Base-by-base conservation (phyloP, 2,113 vertebrate species). In the Chiloscyllium plagiosum region DNA sequence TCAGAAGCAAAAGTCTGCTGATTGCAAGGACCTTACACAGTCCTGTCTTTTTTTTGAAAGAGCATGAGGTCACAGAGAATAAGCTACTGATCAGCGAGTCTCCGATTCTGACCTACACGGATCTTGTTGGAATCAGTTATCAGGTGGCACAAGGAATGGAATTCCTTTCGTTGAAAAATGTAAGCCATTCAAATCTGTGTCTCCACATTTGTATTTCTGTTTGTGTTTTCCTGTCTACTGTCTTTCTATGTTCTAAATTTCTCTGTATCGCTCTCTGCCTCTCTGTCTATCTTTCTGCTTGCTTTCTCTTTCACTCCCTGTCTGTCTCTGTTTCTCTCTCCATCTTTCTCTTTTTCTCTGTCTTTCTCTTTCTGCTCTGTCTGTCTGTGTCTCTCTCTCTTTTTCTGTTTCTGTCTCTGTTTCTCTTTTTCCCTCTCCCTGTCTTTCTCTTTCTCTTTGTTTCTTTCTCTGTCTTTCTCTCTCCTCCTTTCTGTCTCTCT, bases 141-240 rank as follows among this genome's bases (percentile, higher is more conserved):
- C 99, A 99, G 96, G 99, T 99, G 97, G 99, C 99, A 26, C 99
- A 99, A 52, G 99, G 99, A 96, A 99, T 99, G 99, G 99, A 99
- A 96, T 99, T 99, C 97, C 98, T 99, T 78, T 99, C 99, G 80
- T 99, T 99, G 72, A 99, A 99, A 98, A 99, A 99, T 0, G 99
- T 99, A 98, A 0, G 98, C 97, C 22, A 5, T 7, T 83, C 80
- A 42, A 20, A 13, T 47, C 15, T 70, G 37, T 70, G 65, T 69
- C 15, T 94, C 56, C 56, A 10, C 56, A 37, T 69, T 13, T 47
- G 17, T 94, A 65, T 47, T 19, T 26, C 22, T 47, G n/a, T 66
- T 5, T 68, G 47, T 87, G 5, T 19, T 24, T 72, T 29, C 29
- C 20, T 72, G 70, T 72, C 26, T 24, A 26, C 6, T 76, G 72